These are phyloP conservation scores for Notiomystis cincta DNA, from an alignment of 2,113 vertebrate genomes.

Conservation along the genomic window DNA sequence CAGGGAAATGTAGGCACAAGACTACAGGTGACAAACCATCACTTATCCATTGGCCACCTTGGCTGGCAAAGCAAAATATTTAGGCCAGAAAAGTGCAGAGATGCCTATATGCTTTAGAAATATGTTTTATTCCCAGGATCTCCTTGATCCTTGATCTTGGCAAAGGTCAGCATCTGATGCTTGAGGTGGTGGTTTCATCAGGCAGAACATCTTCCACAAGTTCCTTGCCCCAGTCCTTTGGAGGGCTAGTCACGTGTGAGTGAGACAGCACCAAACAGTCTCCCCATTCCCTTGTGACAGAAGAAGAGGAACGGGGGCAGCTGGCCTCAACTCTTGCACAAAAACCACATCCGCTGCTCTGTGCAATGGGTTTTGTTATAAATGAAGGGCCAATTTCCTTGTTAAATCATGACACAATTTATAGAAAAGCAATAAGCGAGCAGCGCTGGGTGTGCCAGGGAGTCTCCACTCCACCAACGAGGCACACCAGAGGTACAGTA, in stretches of 20 bases:
- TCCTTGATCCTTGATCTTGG: not conserved
- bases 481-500: too few relatives aligned
- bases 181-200: not conserved
- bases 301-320: not conserved
- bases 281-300: not conserved
- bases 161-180: not conserved
- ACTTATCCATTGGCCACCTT: fast-evolving
- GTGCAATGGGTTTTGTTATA: not conserved
- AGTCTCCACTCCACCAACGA: too few relatives aligned
- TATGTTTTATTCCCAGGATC: not conserved
- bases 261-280: not conserved
- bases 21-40: not conserved
- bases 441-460: too few relatives aligned
- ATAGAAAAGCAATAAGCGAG: too few relatives aligned
- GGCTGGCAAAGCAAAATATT: not conserved
- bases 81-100: not conserved
- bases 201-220: not conserved
- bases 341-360: fast-evolving
- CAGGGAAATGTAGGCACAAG: not conserved
- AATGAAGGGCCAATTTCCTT: too few relatives aligned
- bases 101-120: not conserved
- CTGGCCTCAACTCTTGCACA: not conserved
- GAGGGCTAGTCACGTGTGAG: not conserved
- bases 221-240: not conserved
- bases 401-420: too few relatives aligned